Conservation (phyloP, 2,797 vertebrate species). For the Ctenopoma kingsleyae region DNA sequence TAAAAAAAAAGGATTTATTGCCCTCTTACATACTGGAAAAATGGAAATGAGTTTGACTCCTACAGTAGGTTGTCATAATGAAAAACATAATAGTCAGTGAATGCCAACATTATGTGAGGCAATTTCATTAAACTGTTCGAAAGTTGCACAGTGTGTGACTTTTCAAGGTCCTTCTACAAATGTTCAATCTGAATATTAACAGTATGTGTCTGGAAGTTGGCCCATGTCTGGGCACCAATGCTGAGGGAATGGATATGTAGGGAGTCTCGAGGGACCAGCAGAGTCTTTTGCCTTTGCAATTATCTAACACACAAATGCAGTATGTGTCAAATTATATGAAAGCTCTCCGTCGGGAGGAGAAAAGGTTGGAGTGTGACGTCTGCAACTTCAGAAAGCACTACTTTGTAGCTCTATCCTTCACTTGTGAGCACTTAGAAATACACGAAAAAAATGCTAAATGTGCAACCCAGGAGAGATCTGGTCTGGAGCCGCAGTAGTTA, state of each 20-base stretch:
- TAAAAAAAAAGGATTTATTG: constrained; percentile 66
- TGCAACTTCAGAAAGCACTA: constrained; percentile 45
- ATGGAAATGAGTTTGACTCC: constrained; percentile 70
- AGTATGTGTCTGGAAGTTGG: constrained; percentile 57
- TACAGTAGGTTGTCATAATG: constrained; percentile 67
- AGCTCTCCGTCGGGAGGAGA: constrained; percentile 55
- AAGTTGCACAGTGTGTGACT: constrained; percentile 70
- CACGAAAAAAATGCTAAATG: constrained; percentile 50
- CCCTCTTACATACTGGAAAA: constrained; percentile 58
- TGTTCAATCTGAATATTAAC: constrained; percentile 73
- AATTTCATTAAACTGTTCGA: constrained; percentile 73
- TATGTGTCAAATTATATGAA: constrained; percentile 69
- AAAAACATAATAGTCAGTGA: constrained; percentile 71
- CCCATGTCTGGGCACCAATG: constrained; percentile 35
- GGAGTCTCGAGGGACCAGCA: constrained; percentile 35
- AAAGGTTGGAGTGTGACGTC: constrained; percentile 52
- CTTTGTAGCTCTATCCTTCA: constrained; percentile 50
- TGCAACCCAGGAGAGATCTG: constrained; percentile 43
- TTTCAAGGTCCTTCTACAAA: constrained; percentile 76
- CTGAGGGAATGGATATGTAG: constrained; percentile 20
- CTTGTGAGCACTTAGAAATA: constrained; percentile 43
- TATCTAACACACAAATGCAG: constrained; percentile 69
- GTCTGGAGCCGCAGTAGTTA: constrained; percentile 40
- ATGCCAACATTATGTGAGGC: constrained; percentile 74
- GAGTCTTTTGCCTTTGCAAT: constrained; percentile 59